These are phyloP conservation scores for Seriola dumerili DNA, from an alignment of 2,113 vertebrate species.

Conservation along the genomic window DNA sequence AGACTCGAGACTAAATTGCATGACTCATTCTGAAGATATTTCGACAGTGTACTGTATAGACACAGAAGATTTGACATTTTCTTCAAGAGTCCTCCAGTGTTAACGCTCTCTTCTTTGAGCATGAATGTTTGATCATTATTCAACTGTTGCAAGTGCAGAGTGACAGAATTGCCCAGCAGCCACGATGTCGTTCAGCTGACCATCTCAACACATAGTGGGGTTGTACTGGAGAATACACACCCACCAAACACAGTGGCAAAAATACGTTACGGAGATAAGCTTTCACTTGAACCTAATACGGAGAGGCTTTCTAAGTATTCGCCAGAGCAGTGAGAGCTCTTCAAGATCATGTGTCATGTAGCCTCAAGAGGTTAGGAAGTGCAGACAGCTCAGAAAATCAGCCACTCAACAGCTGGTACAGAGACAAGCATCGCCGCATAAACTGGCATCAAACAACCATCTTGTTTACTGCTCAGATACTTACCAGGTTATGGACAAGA, in stretches of 20 bases:
- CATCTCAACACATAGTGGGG: neutral
- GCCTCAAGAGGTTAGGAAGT: conserved; percentile 22
- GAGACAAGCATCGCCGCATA: conserved; percentile 4
- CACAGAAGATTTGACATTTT: neutral
- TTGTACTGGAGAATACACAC: neutral
- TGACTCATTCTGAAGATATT: conserved; percentile 29
- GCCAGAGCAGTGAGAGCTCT: conserved; percentile 34
- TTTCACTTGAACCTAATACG: conserved; percentile 44
- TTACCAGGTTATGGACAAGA: neutral
- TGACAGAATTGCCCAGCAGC: neutral
- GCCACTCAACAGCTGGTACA: conserved; percentile 10
- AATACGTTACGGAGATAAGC: conserved; percentile 26
- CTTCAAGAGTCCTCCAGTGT: neutral
- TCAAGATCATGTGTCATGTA: conserved; percentile 58
- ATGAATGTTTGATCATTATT: neutral
- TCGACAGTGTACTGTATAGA: neutral
- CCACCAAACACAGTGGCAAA: conserved; percentile 21
- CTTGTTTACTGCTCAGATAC: conserved; percentile 27
- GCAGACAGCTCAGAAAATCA: conserved; percentile 41
- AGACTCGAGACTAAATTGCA: neutral
- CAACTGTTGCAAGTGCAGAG: neutral
- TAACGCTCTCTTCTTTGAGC: conserved; percentile 10
- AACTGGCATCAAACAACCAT: neutral
- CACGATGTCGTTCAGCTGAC: conserved; percentile 6
- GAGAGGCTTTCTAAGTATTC: conserved; percentile 40